These are phyloP conservation scores for Sebastes paucispinis DNA, from an alignment of 2,797 vertebrate genomes.

Conservation along the genomic window DNA sequence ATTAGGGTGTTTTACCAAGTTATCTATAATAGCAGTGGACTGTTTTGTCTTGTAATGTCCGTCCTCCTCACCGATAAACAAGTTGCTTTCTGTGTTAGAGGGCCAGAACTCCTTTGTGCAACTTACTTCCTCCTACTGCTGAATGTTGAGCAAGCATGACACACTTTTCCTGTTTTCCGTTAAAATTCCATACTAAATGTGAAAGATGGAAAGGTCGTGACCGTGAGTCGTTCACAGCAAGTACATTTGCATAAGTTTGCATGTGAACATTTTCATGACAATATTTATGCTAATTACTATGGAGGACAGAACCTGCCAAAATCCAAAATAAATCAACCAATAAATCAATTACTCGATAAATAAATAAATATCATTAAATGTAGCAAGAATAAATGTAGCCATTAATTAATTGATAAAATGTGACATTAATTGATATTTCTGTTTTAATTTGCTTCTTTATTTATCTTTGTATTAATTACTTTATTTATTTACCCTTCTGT, in stretches of 20 bases:
- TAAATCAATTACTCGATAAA: too few species aligned
- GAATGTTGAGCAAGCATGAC: background rate
- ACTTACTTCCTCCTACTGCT: background rate
- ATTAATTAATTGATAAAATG: too few species aligned
- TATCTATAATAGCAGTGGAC: background rate
- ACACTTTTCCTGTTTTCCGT: background rate
- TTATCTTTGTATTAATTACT: too few species aligned
- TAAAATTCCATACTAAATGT: background rate
- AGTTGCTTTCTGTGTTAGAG: background rate
- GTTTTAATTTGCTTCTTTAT: too few species aligned
- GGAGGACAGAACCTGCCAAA: too few species aligned
- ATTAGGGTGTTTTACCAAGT: too few species aligned
- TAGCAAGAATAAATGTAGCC: too few species aligned
- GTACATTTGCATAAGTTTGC: background rate
- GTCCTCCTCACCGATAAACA: background rate
- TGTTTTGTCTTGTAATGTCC: background rate
- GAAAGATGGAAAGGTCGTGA: background rate
- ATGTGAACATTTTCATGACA: background rate
- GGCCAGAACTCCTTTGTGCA: background rate
- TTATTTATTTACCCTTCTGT: too few species aligned
- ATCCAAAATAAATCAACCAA: too few species aligned
- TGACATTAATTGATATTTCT: too few species aligned
- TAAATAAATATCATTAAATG: too few species aligned
- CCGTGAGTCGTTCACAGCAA: background rate
- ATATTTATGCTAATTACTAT: background rate